These are phyloP conservation scores for Aulostomus chinensis DNA, from an alignment of 2,797 vertebrate species.

Conservation along the genomic window DNA sequence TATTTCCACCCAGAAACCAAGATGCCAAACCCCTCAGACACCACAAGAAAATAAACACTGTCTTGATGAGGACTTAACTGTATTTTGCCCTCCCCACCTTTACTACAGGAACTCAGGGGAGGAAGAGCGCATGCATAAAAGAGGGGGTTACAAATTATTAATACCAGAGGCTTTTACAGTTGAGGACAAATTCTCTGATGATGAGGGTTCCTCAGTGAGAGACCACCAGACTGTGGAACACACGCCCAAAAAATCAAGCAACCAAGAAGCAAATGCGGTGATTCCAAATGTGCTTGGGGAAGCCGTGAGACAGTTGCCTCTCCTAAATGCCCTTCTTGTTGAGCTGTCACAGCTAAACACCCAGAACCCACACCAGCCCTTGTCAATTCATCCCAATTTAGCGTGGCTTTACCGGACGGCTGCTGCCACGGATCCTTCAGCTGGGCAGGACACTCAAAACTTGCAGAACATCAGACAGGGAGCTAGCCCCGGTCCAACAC, in stretches of 20 bases:
- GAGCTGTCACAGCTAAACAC: constrained; percentile 85
- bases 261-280: constrained; percentile 1
- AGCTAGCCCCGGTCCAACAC: constrained; percentile 14
- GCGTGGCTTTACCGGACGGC: constrained; percentile 75
- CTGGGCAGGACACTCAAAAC: not conserved
- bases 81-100: constrained; percentile 85
- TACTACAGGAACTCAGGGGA: constrained; percentile 76
- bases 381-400: constrained; percentile 71
- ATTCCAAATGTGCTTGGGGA: constrained; percentile 46
- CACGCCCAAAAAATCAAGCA: not conserved
- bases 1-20: constrained; percentile 12
- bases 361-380: constrained; percentile 38
- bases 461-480: constrained; percentile 20
- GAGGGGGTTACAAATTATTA: constrained; percentile 15
- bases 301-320: constrained; percentile 80
- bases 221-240: constrained; percentile 12
- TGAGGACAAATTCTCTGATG: constrained; percentile 50
- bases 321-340: constrained; percentile 86
- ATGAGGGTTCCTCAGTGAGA: constrained; percentile 13
- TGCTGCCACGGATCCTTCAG: not conserved
- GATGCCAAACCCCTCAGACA: constrained; percentile 10
- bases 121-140: constrained; percentile 24
- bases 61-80: constrained; percentile 49
- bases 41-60: constrained; percentile 13
- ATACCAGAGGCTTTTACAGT: constrained; percentile 30